phyloP scores from a whole-genome alignment of 1,140 invertebrate species.

The Matsumurasca onukii region DNA sequence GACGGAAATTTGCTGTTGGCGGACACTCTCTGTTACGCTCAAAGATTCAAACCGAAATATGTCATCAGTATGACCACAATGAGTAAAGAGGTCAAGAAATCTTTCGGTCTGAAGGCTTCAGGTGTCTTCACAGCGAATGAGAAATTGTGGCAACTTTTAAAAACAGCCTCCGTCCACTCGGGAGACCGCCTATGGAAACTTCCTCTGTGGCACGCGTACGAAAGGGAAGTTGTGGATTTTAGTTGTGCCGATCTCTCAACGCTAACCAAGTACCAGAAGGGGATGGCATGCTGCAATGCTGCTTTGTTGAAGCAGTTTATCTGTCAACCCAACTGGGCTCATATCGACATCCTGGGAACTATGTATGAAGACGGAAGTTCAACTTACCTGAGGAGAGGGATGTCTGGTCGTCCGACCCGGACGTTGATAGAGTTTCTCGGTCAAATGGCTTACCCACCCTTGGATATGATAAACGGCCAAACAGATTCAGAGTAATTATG shows the following conservation, averaged over 20 bases:
- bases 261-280: constrained; percentile 39
- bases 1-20: constrained; percentile 65
- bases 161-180: constrained; percentile 54
- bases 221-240: constrained; percentile 45
- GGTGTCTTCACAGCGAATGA: constrained; percentile 59
- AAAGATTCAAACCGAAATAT: constrained; percentile 51
- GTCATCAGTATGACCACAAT: constrained; percentile 63
- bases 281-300: constrained; percentile 57
- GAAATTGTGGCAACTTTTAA: constrained; percentile 52
- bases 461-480: too few species aligned
- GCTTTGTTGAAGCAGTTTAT: constrained; percentile 62
- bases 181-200: constrained; percentile 69
- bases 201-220: constrained; percentile 59
- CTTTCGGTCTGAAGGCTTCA: constrained; percentile 55
- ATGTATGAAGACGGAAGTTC: constrained; percentile 59
- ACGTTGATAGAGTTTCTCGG: constrained; percentile 75
- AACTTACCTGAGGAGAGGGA: constrained; percentile 66
- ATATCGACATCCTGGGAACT: constrained; percentile 61
- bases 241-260: constrained; percentile 31
- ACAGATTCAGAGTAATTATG: too few species aligned
- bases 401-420: constrained; percentile 78
- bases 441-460: constrained; percentile 38
- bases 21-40: constrained; percentile 60
- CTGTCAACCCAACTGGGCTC: constrained; percentile 56
- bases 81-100: constrained; percentile 34